A percentile compares a stretch with the other conserved stretches of the same genome.
phyloP scores from a whole-genome alignment of 2,113 vertebrate species.

The Noturus placidus region DNA sequence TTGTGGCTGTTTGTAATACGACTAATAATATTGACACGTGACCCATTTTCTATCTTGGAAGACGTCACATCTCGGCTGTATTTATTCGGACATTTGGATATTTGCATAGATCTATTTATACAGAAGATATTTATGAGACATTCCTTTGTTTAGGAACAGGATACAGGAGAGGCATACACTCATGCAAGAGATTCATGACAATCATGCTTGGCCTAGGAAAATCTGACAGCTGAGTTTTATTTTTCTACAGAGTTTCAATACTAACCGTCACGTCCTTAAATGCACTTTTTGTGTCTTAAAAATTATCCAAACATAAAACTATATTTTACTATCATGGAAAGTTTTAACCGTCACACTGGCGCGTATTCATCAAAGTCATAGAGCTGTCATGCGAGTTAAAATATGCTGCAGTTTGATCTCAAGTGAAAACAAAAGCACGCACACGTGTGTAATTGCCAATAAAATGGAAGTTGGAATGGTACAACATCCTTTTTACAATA shows the following conservation, averaged over 20 bases:
- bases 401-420: neutral
- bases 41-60: constrained; percentile 41
- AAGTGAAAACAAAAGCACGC: neutral
- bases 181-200: neutral
- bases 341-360: neutral
- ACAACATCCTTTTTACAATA: neutral
- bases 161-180: constrained; percentile 37
- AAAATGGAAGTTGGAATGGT: neutral
- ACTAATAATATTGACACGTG: constrained; percentile 48
- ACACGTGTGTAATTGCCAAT: neutral
- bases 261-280: neutral
- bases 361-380: neutral
- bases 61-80: constrained; percentile 55
- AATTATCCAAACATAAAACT: neutral
- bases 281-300: constrained; percentile 7
- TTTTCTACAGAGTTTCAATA: constrained; percentile 28
- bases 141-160: constrained; percentile 66
- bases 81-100: constrained; percentile 71
- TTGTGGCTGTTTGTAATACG: constrained; percentile 65
- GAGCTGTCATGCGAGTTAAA: neutral
- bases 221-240: neutral
- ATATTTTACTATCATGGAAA: neutral
- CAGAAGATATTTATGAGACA: constrained; percentile 72
- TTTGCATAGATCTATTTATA: constrained; percentile 59
- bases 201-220: neutral